Evolutionary conservation across 1,140 invertebrate species (phyloP).

Genomic region (Diorhabda elongata): DNA sequence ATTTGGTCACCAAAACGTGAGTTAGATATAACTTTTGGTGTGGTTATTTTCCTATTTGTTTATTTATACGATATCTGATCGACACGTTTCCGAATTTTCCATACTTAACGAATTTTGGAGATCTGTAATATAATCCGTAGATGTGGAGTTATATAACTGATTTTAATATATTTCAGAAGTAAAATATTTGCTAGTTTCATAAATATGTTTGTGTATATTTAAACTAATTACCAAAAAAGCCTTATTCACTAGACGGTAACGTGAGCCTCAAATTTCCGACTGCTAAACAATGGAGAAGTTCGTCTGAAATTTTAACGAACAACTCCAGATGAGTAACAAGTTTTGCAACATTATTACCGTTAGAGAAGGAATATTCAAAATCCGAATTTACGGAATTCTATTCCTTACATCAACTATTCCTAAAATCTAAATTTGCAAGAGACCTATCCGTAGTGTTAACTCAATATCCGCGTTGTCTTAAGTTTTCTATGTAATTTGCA

Average conservation of each 20-base stretch:
- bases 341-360: slow-evolving; percentile 28
- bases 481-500: slow-evolving; percentile 45
- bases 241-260: background rate
- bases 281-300: slow-evolving; percentile 11
- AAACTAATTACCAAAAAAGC: background rate
- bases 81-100: too few species aligned
- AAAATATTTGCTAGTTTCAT: too few species aligned
- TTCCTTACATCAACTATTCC: slow-evolving; percentile 18
- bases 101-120: too few species aligned
- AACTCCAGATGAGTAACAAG: slow-evolving; percentile 25
- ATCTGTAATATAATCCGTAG: too few species aligned
- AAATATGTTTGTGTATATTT: background rate
- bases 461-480: slow-evolving; percentile 45
- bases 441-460: slow-evolving; percentile 38
- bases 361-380: slow-evolving; percentile 28
- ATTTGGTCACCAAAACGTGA: too few species aligned
- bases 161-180: too few species aligned
- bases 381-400: slow-evolving; percentile 16
- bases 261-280: slow-evolving; percentile 10
- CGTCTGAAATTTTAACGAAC: slow-evolving; percentile 14
- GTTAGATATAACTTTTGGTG: too few species aligned
- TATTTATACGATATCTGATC: too few species aligned
- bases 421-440: slow-evolving; percentile 23
- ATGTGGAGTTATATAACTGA: too few species aligned
- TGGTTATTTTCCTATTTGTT: too few species aligned